phyloP scores from a whole-genome alignment of 2,113 vertebrate species.

The Daboia siamensis region DNA sequence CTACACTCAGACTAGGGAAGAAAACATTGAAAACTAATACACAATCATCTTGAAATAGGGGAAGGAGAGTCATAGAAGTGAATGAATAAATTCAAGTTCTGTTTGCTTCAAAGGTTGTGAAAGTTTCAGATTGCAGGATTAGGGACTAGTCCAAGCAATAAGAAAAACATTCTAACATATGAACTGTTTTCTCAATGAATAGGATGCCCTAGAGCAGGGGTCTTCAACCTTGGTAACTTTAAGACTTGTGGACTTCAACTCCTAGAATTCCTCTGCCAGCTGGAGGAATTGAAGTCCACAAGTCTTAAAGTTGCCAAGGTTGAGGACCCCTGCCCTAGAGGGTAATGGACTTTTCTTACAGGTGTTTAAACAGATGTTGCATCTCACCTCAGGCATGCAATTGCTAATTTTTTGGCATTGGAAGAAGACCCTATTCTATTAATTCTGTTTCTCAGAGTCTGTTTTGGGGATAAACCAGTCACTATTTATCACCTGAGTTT shows the following conservation, averaged over 20 bases:
- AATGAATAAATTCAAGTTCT: not conserved
- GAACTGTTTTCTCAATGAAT: not conserved
- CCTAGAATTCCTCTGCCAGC: too few species aligned
- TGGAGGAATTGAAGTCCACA: too few species aligned
- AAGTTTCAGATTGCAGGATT: not conserved
- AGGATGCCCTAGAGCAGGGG: not conserved
- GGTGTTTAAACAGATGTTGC: not conserved
- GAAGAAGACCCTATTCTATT: not conserved
- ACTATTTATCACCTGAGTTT: not conserved
- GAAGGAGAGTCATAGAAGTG: not conserved
- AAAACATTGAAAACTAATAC: not conserved
- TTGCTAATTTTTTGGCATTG: not conserved
- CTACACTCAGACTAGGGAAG: not conserved
- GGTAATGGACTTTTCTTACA: not conserved
- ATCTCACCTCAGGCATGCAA: not conserved
- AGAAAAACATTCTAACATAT: not conserved
- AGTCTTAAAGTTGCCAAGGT: too few species aligned
- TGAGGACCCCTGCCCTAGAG: not conserved
- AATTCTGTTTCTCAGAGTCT: not conserved
- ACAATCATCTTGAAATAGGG: not conserved
- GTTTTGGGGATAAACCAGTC: not conserved
- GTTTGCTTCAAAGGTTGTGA: not conserved
- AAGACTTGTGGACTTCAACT: too few species aligned
- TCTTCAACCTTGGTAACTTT: too few species aligned
- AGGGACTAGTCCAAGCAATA: not conserved